Evolutionary conservation across 2,797 vertebrate species (phyloP).

Genomic region (Enoplosus armatus): DNA sequence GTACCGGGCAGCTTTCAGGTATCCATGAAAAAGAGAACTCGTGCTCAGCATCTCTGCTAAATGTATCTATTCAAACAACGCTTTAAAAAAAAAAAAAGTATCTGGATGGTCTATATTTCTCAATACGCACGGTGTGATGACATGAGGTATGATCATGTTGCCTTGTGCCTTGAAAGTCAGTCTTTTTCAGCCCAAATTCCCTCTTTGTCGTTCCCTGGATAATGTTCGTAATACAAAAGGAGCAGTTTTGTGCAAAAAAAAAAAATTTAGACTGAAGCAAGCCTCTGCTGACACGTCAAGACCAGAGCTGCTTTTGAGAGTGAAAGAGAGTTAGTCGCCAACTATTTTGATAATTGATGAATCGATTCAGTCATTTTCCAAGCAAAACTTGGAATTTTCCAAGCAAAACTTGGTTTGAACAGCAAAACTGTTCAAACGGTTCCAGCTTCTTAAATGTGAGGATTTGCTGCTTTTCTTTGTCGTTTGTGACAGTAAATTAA

Average conservation of each 20-base stretch:
- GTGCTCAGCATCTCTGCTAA: background rate
- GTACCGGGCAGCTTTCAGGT: background rate
- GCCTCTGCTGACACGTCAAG: too few species aligned
- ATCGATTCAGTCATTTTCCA: too few species aligned
- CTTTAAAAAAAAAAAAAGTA: background rate
- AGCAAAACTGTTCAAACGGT: too few species aligned
- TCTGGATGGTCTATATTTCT: background rate
- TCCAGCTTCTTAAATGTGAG: too few species aligned
- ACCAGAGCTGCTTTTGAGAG: too few species aligned
- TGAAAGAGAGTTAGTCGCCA: too few species aligned
- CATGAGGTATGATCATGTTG: background rate
- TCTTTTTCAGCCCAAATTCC: background rate
- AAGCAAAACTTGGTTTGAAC: too few species aligned
- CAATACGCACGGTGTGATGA: background rate
- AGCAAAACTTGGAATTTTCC: too few species aligned
- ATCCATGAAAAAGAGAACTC: background rate
- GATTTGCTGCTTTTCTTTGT: too few species aligned
- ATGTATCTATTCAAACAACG: background rate
- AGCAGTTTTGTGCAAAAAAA: background rate
- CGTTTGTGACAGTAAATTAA: too few species aligned
- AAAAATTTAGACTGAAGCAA: background rate
- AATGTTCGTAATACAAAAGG: background rate
- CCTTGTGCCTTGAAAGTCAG: background rate
- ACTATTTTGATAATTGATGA: too few species aligned
- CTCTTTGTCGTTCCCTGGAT: background rate